Evolutionary conservation across 2,113 vertebrate genomes (phyloP), one percentile per base, ranked within the genome.

Genomic region (Athene cunicularia): DNA sequence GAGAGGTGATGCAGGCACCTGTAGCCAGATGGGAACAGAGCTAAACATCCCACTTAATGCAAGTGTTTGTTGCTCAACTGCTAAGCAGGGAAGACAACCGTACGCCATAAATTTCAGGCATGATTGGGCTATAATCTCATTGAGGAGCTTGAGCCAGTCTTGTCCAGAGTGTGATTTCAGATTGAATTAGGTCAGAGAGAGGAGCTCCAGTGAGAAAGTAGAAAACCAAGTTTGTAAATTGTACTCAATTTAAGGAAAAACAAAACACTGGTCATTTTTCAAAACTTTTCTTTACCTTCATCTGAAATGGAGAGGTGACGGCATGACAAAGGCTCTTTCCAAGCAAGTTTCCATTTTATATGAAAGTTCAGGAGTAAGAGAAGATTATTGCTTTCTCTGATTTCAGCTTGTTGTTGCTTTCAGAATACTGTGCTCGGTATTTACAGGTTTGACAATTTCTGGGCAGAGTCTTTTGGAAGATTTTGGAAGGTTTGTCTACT

Each of bases 1-100:
- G 58, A 94, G 86, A 80, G 90, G 89, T 70, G 80, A 39, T 27
- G 11, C 52, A 53, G 90, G 86, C 94, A 96, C 89, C 97, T 75
- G 92, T 55, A 84, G 63, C 70, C 87, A 93, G 75, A 77, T 85
- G 73, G 92, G 52, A 86, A 80, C 26, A 74, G 80, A 79, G 39
- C 77, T 63, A 30, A 92, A 59, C 17, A 43, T 39, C n/a, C 81
- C 64, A 55, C 68, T 93, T 94, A 89, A 96, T 37, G 52, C 10
- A 18, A n/a, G 26, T 73, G 73, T 93, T 95, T 97, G 93, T 86
- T 85, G 59, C 85, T 63, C 20, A 76, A 0, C 60, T 95, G 96
- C 85, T 88, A 88, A 94, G 71, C 27, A 75, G 66, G 56, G 66
- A 11, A 97, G 96, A 39, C 39, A 81, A 86, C 62, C 23, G 55